phyloP scores from a whole-genome alignment of 2,797 vertebrate species.

The Lutjanus argentimaculatus region DNA sequence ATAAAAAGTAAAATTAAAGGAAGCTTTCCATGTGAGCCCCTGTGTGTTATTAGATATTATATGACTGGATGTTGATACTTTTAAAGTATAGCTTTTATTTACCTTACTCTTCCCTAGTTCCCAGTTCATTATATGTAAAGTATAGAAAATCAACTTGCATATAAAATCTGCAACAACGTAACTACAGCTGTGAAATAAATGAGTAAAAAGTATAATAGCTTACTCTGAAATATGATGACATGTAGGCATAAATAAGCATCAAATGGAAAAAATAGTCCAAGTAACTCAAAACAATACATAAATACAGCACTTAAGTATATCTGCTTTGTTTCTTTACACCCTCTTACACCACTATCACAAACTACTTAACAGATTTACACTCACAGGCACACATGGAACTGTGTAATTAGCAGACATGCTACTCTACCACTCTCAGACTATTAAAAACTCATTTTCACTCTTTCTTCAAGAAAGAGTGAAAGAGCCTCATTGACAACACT shows the following conservation, averaged over 20 bases:
- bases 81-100: background rate
- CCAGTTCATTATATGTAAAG: no score
- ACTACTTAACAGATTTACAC: slow-evolving; percentile 20
- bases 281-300: background rate
- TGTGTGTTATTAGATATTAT: no score
- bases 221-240: background rate
- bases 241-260: background rate
- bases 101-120: background rate
- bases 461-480: background rate
- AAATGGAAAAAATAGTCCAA: background rate
- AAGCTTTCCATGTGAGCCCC: background rate
- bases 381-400: background rate
- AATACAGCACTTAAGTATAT: background rate
- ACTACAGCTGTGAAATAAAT: background rate
- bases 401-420: slow-evolving; percentile 15
- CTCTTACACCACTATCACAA: background rate
- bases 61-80: background rate
- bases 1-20: background rate
- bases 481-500: background rate
- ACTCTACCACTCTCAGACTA: background rate
- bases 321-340: background rate
- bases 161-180: background rate
- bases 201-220: background rate
- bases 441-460: slow-evolving; percentile 6
- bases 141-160: no score